phyloP scores from a whole-genome alignment of 1,140 invertebrate species.

The Scaptomyza graminum region DNA sequence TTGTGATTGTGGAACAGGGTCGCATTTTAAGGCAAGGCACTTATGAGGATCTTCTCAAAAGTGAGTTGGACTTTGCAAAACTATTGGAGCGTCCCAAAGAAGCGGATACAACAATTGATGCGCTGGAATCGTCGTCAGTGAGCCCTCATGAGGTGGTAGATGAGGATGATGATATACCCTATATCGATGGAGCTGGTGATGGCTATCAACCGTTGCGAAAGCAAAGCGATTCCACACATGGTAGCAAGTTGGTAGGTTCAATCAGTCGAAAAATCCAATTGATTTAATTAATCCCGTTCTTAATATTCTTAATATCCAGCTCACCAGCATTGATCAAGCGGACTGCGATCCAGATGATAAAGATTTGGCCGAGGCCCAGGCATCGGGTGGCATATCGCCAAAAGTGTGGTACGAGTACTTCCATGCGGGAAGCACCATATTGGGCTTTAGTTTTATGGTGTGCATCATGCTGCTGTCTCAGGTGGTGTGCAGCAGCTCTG shows the following conservation, averaged over 20 bases:
- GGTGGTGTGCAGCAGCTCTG: slow-evolving; percentile 88
- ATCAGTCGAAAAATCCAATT: too few relatives aligned
- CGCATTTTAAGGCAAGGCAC: slow-evolving; percentile 85
- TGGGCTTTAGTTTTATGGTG: slow-evolving; percentile 86
- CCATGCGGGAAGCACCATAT: slow-evolving; percentile 86
- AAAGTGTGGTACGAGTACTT: slow-evolving; percentile 88
- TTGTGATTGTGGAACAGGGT: slow-evolving; percentile 91
- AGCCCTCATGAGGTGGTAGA: slow-evolving; percentile 50
- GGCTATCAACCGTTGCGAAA: slow-evolving; percentile 74
- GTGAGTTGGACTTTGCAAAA: slow-evolving; percentile 86
- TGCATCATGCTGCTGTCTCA: slow-evolving; percentile 88
- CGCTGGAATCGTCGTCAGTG: slow-evolving; percentile 45
- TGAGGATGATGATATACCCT: slow-evolving; percentile 83
- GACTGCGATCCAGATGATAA: slow-evolving; percentile 74
- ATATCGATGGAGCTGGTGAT: slow-evolving; percentile 73
- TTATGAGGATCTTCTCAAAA: slow-evolving; percentile 85
- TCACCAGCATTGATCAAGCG: slow-evolving; percentile 41
- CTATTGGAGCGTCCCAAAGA: slow-evolving; percentile 84
- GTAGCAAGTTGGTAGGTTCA: slow-evolving; percentile 70
- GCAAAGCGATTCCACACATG: slow-evolving; percentile 55
- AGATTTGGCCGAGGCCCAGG: slow-evolving; percentile 85
- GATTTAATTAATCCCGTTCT: too few relatives aligned
- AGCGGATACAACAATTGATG: slow-evolving; percentile 24
- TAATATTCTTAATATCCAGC: slow-evolving; percentile 2
- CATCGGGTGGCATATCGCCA: slow-evolving; percentile 85